phyloP scores from a whole-genome alignment of 2,113 vertebrate species.

The Corapipo altera region DNA sequence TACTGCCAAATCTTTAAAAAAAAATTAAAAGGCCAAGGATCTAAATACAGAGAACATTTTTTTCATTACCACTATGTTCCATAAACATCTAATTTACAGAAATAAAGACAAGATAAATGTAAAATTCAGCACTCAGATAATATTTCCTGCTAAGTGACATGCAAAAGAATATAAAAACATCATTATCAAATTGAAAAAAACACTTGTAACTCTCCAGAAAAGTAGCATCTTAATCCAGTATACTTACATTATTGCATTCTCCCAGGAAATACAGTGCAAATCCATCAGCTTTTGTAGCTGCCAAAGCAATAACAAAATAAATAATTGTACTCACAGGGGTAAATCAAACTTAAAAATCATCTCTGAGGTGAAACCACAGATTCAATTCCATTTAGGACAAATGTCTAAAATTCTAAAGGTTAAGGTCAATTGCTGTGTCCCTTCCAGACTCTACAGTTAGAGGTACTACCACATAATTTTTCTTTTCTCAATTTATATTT shows the following conservation, averaged over 20 bases:
- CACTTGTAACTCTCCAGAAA: not conserved
- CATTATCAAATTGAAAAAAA: not conserved
- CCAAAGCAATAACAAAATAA: constrained; percentile 68
- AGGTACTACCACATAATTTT: not conserved
- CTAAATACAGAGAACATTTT: not conserved
- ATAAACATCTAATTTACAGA: not conserved
- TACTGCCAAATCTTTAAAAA: not conserved
- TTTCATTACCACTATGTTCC: not conserved
- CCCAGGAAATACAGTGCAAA: constrained; percentile 99
- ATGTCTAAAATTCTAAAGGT: not conserved
- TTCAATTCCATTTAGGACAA: not conserved
- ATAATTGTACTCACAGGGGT: constrained; percentile 23
- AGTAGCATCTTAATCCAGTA: not conserved
- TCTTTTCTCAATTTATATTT: not conserved
- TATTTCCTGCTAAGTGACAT: not conserved
- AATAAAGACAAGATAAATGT: not conserved
- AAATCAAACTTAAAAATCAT: not conserved
- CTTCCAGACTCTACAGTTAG: not conserved
- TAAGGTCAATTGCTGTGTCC: not conserved
- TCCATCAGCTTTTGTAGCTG: constrained; percentile 98
- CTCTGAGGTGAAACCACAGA: not conserved
- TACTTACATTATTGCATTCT: constrained; percentile 99
- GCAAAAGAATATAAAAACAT: not conserved
- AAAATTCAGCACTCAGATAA: not conserved
- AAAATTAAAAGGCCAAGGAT: not conserved